Evolutionary conservation across 2,888 invertebrate genomes (phyloP), one percentile per base, ranked within the genome.

Genomic region (Chironomus riparius): DNA sequence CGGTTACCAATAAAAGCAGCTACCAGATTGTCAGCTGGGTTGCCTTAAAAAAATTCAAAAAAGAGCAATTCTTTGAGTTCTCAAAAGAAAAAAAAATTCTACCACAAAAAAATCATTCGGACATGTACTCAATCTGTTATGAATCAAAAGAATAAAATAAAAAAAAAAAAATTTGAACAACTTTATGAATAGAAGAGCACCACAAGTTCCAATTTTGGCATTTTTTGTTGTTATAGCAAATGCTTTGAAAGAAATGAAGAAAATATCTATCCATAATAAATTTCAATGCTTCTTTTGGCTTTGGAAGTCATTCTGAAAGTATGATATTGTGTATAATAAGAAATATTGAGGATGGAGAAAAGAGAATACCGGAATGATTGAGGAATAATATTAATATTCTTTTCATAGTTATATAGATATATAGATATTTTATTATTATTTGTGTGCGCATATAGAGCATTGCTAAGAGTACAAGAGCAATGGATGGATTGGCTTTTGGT

Each of bases 341-440:
- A 22, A 10, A 65, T 65, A 12, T 22, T 65, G 56, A 56, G 56
- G 6, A 56, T 65, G 21, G 12, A 62, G 62, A 65, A 22, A 65
- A 24, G 13, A 65, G 56, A 65, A 65, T 24, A 65, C 18, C 18
- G 56, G 56, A 56, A 18, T 65, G 65, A 65, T 65, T 65, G 65
- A 65, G 65, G 65, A 65, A 65, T 65, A 65, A 65, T 65, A 65
- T 65, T 65, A 65, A 65, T 65, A 65, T 65, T 65, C 65, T 65
- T 22, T 65, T 13, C 38, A n/a, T n/a, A 38, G 38, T 38, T 38
- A 38, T 38, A 38, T 4, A 28, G 28, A 28, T 38, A 10, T 38
- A 38, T 38, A 38, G 38, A 38, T 38, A 24, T 22, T 13, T 21
- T 65, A 18, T 65, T 65, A 18, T 65, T 65, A 6, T 65, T 65